phyloP scores from a whole-genome alignment of 2,888 invertebrate species.

The Reticulitermes lucifugus region DNA sequence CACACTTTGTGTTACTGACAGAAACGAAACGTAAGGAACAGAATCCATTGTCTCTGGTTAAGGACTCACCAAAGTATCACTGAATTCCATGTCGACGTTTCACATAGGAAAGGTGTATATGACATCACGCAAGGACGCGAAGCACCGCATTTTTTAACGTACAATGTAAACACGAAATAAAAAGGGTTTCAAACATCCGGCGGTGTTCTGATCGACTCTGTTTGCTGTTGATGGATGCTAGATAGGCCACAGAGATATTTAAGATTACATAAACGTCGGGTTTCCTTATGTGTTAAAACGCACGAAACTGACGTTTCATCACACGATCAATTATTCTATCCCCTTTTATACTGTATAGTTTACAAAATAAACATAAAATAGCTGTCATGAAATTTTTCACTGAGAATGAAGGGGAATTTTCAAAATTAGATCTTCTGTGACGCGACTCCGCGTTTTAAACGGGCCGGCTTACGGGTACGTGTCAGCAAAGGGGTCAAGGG shows the following conservation, averaged over 20 bases:
- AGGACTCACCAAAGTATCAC: background rate
- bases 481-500: too few relatives aligned
- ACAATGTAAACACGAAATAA: background rate
- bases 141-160: background rate
- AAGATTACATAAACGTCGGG: constrained; percentile 18
- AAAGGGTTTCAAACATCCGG: constrained; percentile 22
- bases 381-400: too few relatives aligned
- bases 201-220: background rate
- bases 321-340: background rate
- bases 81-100: background rate
- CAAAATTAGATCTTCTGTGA: too few relatives aligned
- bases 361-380: background rate
- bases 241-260: constrained; percentile 13
- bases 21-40: background rate
- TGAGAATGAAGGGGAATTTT: too few relatives aligned
- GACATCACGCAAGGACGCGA: background rate
- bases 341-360: background rate
- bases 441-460: too few relatives aligned
- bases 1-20: background rate
- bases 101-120: background rate
- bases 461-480: too few relatives aligned
- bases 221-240: background rate
- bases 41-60: background rate
- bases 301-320: background rate
- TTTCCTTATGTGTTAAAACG: background rate